phyloP scores from a whole-genome alignment of 2,113 vertebrate genomes.

The Peromyscus polionotus region DNA sequence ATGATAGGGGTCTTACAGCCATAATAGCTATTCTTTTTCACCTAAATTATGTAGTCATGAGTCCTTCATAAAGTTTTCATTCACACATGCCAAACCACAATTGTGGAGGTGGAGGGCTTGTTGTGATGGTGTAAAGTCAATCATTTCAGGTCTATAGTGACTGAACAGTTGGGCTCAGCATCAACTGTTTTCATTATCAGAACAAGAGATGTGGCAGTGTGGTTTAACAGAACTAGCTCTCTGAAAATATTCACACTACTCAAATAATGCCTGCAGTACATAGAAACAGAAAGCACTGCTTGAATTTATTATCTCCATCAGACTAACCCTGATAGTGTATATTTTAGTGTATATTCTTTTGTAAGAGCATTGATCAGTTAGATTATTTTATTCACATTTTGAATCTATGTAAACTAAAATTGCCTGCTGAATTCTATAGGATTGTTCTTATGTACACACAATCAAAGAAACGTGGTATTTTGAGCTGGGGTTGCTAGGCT shows the following conservation, averaged over 20 bases:
- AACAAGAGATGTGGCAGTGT: slow-evolving; percentile 65
- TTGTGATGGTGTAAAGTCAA: slow-evolving; percentile 78
- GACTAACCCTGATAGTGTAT: background rate
- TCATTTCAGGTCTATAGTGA: slow-evolving; percentile 77
- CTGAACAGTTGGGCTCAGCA: slow-evolving; percentile 73
- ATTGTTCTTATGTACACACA: background rate
- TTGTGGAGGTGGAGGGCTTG: slow-evolving; percentile 72
- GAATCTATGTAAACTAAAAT: background rate
- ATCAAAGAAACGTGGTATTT: background rate
- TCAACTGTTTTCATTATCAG: slow-evolving; percentile 36
- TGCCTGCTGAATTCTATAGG: background rate
- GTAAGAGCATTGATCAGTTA: background rate
- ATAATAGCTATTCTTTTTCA: slow-evolving; percentile 81
- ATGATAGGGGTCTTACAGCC: slow-evolving; percentile 74
- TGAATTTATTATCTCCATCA: background rate
- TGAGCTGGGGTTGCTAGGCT: background rate
- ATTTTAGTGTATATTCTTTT: background rate
- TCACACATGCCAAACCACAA: slow-evolving; percentile 83
- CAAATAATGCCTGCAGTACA: background rate
- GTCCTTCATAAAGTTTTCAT: slow-evolving; percentile 72
- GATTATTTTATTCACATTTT: slow-evolving; percentile 24
- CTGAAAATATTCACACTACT: slow-evolving; percentile 42
- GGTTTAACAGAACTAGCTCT: slow-evolving; percentile 71
- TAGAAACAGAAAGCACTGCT: background rate
- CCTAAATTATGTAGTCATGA: slow-evolving; percentile 77